Percentiles rank a stretch among this genome's conserved stretches.
phyloP scores from a whole-genome alignment of 2,113 vertebrate species.

The Oostethus manadensis region DNA sequence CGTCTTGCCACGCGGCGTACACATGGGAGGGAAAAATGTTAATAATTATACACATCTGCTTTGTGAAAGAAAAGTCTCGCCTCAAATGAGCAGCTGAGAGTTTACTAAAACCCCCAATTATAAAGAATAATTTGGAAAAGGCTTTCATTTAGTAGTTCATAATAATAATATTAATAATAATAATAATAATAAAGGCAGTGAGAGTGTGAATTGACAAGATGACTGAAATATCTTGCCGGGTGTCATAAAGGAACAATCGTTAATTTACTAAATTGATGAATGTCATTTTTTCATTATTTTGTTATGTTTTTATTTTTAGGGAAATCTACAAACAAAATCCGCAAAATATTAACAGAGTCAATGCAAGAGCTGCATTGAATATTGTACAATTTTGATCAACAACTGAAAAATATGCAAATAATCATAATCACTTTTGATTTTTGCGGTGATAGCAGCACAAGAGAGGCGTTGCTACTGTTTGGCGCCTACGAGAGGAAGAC shows the following conservation, averaged over 20 bases:
- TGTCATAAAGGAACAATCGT: not conserved
- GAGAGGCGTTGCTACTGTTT: too few species aligned
- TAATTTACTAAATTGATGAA: not conserved
- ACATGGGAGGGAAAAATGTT: conserved; percentile 42
- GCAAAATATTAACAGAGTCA: too few species aligned
- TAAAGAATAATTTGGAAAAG: conserved; percentile 49
- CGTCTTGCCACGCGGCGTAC: conserved; percentile 57
- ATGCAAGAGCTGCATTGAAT: too few species aligned
- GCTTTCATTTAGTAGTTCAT: conserved; percentile 59
- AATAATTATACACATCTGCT: conserved; percentile 60
- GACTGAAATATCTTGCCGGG: conserved; percentile 25
- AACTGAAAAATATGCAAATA: too few species aligned
- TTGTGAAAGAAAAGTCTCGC: conserved; percentile 33
- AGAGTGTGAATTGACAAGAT: conserved; percentile 4
- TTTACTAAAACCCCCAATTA: conserved; percentile 68
- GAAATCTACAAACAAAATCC: too few species aligned
- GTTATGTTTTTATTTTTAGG: too few species aligned
- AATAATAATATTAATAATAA: conserved; percentile 56
- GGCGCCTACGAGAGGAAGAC: too few species aligned
- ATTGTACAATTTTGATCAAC: too few species aligned
- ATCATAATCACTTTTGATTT: too few species aligned
- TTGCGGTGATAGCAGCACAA: too few species aligned
- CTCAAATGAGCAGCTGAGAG: conserved; percentile 40
- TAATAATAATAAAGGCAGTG: conserved; percentile 30
- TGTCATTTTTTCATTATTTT: too few species aligned